Conservation (phyloP, 2,797 vertebrate genomes). For the Crenichthys baileyi region DNA sequence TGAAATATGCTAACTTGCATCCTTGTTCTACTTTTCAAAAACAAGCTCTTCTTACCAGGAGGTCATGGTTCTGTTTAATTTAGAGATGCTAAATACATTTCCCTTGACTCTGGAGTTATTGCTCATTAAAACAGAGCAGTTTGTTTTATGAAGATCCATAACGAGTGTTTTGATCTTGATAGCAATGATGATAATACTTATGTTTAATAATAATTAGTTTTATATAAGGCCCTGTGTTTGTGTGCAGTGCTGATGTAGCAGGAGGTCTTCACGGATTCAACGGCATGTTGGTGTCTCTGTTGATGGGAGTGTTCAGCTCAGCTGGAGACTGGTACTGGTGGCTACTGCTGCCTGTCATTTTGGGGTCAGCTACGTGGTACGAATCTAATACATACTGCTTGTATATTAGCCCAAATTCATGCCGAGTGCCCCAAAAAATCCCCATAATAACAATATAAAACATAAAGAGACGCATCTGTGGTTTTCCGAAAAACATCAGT, state of each 20-base stretch:
- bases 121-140: constrained; percentile 21
- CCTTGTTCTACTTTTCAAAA: constrained; percentile 18
- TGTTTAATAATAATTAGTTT: background rate
- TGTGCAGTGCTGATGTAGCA: constrained; percentile 66
- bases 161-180: constrained; percentile 14
- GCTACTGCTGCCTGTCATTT: constrained; percentile 76
- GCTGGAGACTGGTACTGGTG: constrained; percentile 83
- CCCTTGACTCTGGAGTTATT: background rate
- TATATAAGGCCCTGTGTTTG: constrained; percentile 19
- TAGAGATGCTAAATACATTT: constrained; percentile 11
- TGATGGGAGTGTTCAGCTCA: constrained; percentile 79
- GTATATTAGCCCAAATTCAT: background rate
- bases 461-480: background rate
- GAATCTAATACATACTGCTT: constrained; percentile 9
- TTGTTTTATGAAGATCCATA: constrained; percentile 6
- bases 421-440: background rate
- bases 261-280: constrained; percentile 78
- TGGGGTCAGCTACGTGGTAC: constrained; percentile 75
- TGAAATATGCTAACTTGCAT: constrained; percentile 8
- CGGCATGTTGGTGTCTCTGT: constrained; percentile 80
- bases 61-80: constrained; percentile 2
- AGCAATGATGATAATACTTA: background rate
- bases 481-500: background rate
- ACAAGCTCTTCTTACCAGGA: background rate
- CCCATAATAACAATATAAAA: background rate